Evolutionary conservation across 2,888 invertebrate species (phyloP).

Genomic region (Agrotis exclamationis): DNA sequence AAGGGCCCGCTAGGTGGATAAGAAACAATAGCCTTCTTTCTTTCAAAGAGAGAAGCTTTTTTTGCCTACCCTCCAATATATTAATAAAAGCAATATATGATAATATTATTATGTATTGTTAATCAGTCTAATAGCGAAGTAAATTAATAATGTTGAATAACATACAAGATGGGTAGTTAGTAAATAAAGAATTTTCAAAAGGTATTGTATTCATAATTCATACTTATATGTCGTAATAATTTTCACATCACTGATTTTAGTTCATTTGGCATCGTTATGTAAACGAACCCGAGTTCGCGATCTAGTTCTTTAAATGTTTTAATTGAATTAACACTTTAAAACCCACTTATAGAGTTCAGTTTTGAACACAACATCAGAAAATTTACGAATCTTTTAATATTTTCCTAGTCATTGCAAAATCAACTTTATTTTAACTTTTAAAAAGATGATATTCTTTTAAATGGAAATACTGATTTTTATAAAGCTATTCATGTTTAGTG

Average conservation of each 20-base stretch:
- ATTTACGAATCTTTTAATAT: not conserved
- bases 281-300: not conserved
- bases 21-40: no score
- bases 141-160: no score
- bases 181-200: not conserved
- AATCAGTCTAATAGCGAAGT: no score
- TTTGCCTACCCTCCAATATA: no score
- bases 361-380: not conserved
- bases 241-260: slow-evolving; percentile 41
- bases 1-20: no score
- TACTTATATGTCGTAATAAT: slow-evolving; percentile 15
- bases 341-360: no score
- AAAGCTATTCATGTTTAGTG: not conserved
- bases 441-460: not conserved
- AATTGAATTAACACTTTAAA: not conserved
- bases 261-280: slow-evolving; percentile 14
- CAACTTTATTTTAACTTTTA: not conserved
- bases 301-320: not conserved
- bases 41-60: no score
- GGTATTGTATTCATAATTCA: not conserved
- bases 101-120: no score
- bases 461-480: not conserved
- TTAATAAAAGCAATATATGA: no score
- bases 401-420: not conserved
- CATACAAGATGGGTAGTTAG: not conserved